Conservation (phyloP, 2,888 invertebrate species). For the Pyrochroa serraticornis region DNA sequence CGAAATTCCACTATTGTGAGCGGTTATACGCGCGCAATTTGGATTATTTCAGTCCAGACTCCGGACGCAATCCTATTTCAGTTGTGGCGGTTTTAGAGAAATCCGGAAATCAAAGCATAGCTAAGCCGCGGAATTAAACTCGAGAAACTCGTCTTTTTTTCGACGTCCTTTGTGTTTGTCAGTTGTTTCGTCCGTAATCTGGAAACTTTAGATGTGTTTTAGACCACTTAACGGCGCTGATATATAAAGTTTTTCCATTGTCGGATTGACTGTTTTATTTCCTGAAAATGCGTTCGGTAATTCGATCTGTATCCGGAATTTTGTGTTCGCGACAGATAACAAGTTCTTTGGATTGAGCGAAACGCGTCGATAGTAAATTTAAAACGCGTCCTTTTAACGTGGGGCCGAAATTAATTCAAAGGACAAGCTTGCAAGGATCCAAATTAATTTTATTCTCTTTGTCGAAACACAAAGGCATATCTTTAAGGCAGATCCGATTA, state of each 20-base stretch:
- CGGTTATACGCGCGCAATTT: no score
- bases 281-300: constrained; percentile 3
- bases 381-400: constrained; percentile 5
- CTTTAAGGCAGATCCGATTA: constrained; percentile 31
- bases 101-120: constrained; percentile 20
- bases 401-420: constrained; percentile 27
- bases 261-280: constrained; percentile 23
- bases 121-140: constrained; percentile 22
- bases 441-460: constrained; percentile 27
- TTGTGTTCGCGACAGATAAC: constrained; percentile 8
- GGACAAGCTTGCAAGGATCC: constrained; percentile 3
- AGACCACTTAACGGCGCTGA: constrained; percentile 13
- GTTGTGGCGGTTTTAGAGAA: constrained; percentile 5
- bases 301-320: background rate
- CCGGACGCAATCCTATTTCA: constrained; percentile 10
- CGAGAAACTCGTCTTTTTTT: constrained; percentile 12
- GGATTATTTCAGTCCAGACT: no score
- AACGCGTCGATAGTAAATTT: constrained; percentile 4
- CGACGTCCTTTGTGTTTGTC: constrained; percentile 20
- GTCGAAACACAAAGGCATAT: constrained; percentile 27
- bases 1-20: no score
- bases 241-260: constrained; percentile 22
- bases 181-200: constrained; percentile 21
- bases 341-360: constrained; percentile 1
- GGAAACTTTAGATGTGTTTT: constrained; percentile 18